Percentiles rank a stretch among this genome's conserved stretches.
These are phyloP conservation scores for Solea solea DNA, from an alignment of 2,113 vertebrate genomes.

Conservation along the genomic window DNA sequence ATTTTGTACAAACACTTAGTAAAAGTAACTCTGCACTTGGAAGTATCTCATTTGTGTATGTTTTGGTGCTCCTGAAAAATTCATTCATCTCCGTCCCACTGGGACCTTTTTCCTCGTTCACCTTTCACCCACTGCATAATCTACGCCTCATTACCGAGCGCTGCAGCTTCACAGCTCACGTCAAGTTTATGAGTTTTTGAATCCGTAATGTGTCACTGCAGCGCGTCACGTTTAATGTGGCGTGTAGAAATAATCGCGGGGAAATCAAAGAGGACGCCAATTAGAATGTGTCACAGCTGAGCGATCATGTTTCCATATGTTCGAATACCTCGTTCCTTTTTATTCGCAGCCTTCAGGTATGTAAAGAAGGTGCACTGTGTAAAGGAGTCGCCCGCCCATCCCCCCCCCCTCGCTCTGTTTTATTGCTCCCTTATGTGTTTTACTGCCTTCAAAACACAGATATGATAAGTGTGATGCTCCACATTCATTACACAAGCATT, in stretches of 20 bases:
- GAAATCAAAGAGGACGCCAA: neutral
- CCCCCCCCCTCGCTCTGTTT: conserved; percentile 18
- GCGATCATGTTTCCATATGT: neutral
- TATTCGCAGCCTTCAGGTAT: conserved; percentile 15
- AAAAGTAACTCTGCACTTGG: conserved; percentile 33
- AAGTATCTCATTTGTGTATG: conserved; percentile 33
- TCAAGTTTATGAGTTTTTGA: conserved; percentile 7
- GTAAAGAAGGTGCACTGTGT: conserved; percentile 31
- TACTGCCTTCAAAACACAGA: conserved; percentile 32
- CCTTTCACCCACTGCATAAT: conserved; percentile 64
- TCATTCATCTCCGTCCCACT: conserved; percentile 38
- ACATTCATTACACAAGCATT: conserved; percentile 3
- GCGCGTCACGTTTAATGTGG: neutral
- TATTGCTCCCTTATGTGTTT: conserved; percentile 35
- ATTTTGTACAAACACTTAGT: conserved; percentile 35
- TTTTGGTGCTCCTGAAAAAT: conserved; percentile 32
- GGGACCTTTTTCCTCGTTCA: conserved; percentile 50
- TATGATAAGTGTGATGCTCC: conserved; percentile 11
- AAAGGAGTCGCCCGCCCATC: conserved; percentile 33
- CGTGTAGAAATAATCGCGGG: too few relatives aligned
- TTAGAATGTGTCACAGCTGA: neutral
- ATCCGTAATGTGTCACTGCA: conserved; percentile 12
- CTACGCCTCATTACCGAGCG: conserved; percentile 25
- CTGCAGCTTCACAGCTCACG: conserved; percentile 8
- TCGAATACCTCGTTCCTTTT: conserved; percentile 6